Percentiles rank a stretch among this genome's conserved stretches.
These are phyloP conservation scores for Ooceraea biroi DNA, from an alignment of 1,140 invertebrate species.

Conservation along the genomic window DNA sequence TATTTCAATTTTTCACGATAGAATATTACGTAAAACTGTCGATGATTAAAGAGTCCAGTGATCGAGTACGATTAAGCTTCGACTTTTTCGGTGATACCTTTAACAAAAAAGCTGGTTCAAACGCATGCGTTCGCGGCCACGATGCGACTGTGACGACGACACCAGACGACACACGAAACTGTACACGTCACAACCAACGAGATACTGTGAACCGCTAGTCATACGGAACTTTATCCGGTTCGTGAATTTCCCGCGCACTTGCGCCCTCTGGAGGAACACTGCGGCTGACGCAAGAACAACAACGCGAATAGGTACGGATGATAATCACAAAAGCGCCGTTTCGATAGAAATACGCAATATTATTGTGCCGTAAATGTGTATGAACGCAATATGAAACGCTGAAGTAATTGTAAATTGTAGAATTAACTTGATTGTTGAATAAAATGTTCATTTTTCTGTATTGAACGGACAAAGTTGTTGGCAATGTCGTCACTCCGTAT, in stretches of 20 bases:
- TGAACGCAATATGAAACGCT: background rate
- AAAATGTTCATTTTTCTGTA: background rate
- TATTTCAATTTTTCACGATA: background rate
- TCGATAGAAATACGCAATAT: background rate
- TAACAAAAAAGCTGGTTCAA: conserved; percentile 24
- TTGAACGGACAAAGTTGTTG: background rate
- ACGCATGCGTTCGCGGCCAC: conserved; percentile 63
- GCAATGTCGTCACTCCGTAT: background rate
- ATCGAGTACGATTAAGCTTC: background rate
- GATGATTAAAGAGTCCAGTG: background rate
- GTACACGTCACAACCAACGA: background rate
- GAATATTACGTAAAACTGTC: background rate
- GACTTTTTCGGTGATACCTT: background rate
- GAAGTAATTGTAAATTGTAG: background rate
- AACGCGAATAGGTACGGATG: no score
- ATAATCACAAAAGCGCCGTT: background rate
- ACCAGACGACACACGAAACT: conserved; percentile 67
- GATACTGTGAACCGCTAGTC: background rate
- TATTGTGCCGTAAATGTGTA: no score
- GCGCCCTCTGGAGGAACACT: background rate
- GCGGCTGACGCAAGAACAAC: background rate
- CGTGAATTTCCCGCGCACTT: background rate
- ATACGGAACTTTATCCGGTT: background rate
- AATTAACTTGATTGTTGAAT: background rate
- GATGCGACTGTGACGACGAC: conserved; percentile 31